phyloP scores from a whole-genome alignment of 2,113 vertebrate genomes.

The Crocuta crocuta region DNA sequence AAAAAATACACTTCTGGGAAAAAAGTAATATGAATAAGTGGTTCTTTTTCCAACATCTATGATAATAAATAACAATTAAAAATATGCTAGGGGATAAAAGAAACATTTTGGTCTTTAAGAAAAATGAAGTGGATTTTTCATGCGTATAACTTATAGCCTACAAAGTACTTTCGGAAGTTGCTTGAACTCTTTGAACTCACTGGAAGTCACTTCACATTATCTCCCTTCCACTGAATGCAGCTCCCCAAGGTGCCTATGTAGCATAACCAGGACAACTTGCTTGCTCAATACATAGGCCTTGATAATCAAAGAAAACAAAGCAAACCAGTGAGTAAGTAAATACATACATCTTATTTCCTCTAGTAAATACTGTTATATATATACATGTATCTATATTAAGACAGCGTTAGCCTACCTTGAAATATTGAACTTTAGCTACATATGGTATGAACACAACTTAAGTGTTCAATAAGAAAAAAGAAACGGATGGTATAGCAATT shows the following conservation, averaged over 20 bases:
- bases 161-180: not conserved
- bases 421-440: not conserved
- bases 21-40: not conserved
- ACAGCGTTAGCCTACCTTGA: not conserved
- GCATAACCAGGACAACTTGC: not conserved
- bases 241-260: not conserved
- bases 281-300: not conserved
- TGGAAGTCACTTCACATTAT: not conserved
- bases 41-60: conserved; percentile 48
- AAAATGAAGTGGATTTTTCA: conserved; percentile 1
- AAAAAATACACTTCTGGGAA: not conserved
- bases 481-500: not conserved
- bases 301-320: not conserved
- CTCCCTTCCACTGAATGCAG: not conserved
- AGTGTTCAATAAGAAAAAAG: not conserved
- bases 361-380: not conserved
- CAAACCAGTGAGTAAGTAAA: not conserved
- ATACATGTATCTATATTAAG: not conserved
- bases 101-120: conserved; percentile 14
- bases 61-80: conserved; percentile 47
- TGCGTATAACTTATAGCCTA: not conserved
- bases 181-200: not conserved
- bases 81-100: not conserved
- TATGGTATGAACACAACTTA: not conserved
- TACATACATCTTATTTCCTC: not conserved